Evolutionary conservation across 2,888 invertebrate species (phyloP).

Genomic region (Clanis bilineata): DNA sequence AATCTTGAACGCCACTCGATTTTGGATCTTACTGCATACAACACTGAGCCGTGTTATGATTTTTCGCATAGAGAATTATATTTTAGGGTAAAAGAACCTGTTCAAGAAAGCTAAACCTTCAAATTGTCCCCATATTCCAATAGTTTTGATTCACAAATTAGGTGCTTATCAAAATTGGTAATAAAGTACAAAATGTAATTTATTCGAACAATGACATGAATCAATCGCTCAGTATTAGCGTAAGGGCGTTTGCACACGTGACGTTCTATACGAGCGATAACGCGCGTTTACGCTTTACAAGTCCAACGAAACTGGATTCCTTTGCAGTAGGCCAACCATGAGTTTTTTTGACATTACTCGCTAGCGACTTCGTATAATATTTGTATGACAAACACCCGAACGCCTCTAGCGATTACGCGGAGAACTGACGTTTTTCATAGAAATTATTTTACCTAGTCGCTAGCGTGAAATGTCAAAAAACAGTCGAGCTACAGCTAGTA

Average conservation of each 20-base stretch:
- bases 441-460: background rate
- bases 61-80: no score
- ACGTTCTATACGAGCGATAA: background rate
- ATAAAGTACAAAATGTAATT: slow-evolving; percentile 17
- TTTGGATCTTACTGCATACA: no score
- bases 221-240: slow-evolving; percentile 22
- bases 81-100: background rate
- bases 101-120: background rate
- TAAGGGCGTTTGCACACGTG: background rate
- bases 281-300: background rate
- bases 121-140: background rate
- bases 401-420: no score
- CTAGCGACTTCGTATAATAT: no score
- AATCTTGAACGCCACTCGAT: no score
- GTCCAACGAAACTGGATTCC: no score
- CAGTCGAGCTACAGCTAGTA: background rate
- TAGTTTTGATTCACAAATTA: background rate
- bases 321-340: no score
- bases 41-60: no score
- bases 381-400: no score
- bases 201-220: background rate
- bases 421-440: no score
- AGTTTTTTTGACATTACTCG: no score
- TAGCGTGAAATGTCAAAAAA: background rate
- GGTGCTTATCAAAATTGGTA: slow-evolving; percentile 5